Evolutionary conservation across 2,113 vertebrate genomes (phyloP), one percentile per base, ranked within the genome.

Genomic region (Orycteropus afer): DNA sequence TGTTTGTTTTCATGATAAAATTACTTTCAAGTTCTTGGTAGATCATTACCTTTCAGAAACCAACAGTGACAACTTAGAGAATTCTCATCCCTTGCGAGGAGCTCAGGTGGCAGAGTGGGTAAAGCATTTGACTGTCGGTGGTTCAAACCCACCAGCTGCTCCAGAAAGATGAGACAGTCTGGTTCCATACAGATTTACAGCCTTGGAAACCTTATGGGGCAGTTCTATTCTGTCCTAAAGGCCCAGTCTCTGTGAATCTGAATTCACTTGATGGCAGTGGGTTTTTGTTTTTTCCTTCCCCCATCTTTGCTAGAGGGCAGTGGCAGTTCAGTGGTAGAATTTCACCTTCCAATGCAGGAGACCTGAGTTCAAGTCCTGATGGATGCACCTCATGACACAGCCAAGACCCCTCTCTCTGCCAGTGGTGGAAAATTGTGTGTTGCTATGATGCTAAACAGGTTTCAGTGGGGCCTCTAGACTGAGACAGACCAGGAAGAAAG

Each of bases 1-100:
- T 51, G 8, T 51, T 51, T 51, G 8, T 51, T 7, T 55, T 15
- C 17, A 55, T 13, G 3, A 80, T 51, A 71, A 82, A 69, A 71
- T 83, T 76, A 77, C 87, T 80, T 93, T 76, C 49, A 65, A 45
- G 20, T 80, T 86, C 59, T 85, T 89, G 25, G n/a, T 23, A 86
- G 49, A 78, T 49, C 7, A 37, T 74, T 79, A 63, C 34, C 59
- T 61, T 94, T 78, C 37, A 47, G 81, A 53, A 49, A 55, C 51
- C 37, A 22, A 93, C 47, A 84, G 9, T 83, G 74, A 53, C 23
- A 37, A 89, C 49, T 85, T 89, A 42, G 53, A 34, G 27, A 45
- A 7, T 9, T 32, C 53, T 57, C 47, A 7, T 32, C 65, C 18
- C 49, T 82, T n/a, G n/a, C n/a, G n/a, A n/a, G n/a, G n/a, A n/a